Base-by-base conservation (phyloP, 2,797 vertebrate genomes). In the Paramormyrops hopkinsi region DNA sequence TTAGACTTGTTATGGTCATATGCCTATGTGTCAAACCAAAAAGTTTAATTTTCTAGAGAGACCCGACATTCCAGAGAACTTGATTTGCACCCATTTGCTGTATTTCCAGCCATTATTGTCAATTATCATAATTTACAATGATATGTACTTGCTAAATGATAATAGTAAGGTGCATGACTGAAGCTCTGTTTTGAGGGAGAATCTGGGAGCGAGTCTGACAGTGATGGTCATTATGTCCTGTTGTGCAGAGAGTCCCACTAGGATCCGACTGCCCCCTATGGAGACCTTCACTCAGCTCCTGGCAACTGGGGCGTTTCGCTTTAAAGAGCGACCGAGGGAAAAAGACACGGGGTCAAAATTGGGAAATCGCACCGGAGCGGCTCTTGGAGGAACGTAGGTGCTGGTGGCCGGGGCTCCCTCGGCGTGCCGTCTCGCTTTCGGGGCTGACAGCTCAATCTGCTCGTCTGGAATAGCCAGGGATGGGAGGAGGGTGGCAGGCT, bases 401-500 rank as follows among this genome's bases (percentile, higher is more conserved):
- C 19, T 33, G 9, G 33, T 76, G 12, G 3, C 73, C 2, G 29
- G 4, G 51, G 44, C 44, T 89, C 83, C 37, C 9, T 86, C 14
- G 2, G 88, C 41, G 4, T 37, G 29, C 12, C 14, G 12, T 11
- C 76, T 9, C 19, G 48, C 22, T 86, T 86, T 69, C 11, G 19
- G 17, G 84, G 54, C 50, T 73, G 89, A 89, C 44, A 73, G 65
- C 50, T 87, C 84, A 89, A 86, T 89, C 89, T 54, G 83, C 79
- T 50, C 33, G 44, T 12, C 22, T 62, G 44, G 54, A 44, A 22
- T 56, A 48, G 37, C 56, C 14, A 17, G 50, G 22, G 41, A 22
- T 22, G 51, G 37, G 19, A 33, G 19, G 79, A 3, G 33, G 19
- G 53, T 85, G 41, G 37, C 53, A 29, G 17, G 11, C 22, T 37